Percentiles rank a stretch among this genome's conserved stretches.
Conservation (phyloP, 2,113 vertebrate genomes). For the Collichthys lucidus region DNA sequence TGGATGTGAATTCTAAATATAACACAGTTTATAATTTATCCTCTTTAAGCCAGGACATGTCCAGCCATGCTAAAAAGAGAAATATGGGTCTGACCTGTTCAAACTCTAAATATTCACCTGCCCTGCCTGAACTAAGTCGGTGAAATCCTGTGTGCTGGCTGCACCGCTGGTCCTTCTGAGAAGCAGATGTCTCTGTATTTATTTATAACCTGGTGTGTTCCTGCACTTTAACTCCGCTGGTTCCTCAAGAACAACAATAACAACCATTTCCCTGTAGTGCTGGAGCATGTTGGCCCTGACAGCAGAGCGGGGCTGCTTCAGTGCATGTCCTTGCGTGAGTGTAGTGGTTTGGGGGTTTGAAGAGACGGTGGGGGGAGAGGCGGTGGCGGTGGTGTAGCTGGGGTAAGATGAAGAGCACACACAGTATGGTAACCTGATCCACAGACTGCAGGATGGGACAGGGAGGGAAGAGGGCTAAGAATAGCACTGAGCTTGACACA, state of each 20-base stretch:
- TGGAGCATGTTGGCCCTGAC: constrained; percentile 52
- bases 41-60: background rate
- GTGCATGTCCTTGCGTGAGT: constrained; percentile 43
- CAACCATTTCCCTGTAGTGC: constrained; percentile 64
- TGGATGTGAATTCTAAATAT: background rate
- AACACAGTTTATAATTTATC: background rate
- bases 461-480: constrained; percentile 75
- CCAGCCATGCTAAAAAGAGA: background rate
- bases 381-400: background rate
- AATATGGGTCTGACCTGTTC: background rate
- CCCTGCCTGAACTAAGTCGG: background rate
- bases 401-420: constrained; percentile 58
- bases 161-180: constrained; percentile 28
- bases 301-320: constrained; percentile 30
- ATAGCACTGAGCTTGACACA: constrained; percentile 73
- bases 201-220: constrained; percentile 67
- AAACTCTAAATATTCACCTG: constrained; percentile 10
- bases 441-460: constrained; percentile 78
- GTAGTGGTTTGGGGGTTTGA: constrained; percentile 33
- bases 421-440: constrained; percentile 78
- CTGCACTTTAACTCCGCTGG: constrained; percentile 56
- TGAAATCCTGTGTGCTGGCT: constrained; percentile 21
- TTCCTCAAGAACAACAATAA: constrained; percentile 69
- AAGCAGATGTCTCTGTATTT: constrained; percentile 60
- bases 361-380: background rate